phyloP scores from a whole-genome alignment of 2,888 invertebrate genomes.

The Cryptus viduatorius region DNA sequence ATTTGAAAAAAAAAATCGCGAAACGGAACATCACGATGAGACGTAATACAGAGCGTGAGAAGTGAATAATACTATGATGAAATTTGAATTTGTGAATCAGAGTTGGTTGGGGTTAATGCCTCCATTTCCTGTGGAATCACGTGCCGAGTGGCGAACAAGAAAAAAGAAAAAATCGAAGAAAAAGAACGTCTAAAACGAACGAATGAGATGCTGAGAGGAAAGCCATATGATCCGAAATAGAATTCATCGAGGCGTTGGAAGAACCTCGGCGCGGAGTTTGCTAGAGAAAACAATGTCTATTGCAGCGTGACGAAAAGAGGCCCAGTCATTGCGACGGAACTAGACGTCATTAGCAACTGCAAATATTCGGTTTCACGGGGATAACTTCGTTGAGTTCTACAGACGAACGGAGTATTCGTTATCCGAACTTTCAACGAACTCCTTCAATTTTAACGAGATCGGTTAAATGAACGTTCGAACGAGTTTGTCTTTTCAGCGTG shows the following conservation, averaged over 20 bases:
- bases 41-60: not conserved
- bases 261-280: slow-evolving; percentile 38
- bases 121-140: slow-evolving; percentile 35
- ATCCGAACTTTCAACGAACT: not conserved
- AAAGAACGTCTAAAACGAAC: not conserved
- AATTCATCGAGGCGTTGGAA: slow-evolving; percentile 50
- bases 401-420: not conserved
- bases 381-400: not conserved
- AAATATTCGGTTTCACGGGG: slow-evolving; percentile 35
- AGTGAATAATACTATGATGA: slow-evolving; percentile 28
- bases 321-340: slow-evolving; percentile 4
- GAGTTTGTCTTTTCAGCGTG: slow-evolving; percentile 10
- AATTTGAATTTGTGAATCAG: slow-evolving; percentile 28
- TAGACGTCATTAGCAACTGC: slow-evolving; percentile 46
- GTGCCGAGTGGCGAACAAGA: slow-evolving; percentile 11
- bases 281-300: slow-evolving; percentile 1
- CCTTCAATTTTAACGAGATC: slow-evolving; percentile 21
- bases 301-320: slow-evolving; percentile 2
- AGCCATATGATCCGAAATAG: slow-evolving; percentile 64
- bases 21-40: not conserved
- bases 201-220: slow-evolving; percentile 29
- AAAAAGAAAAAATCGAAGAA: not conserved
- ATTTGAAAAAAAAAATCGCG: not conserved
- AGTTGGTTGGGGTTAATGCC: not conserved
- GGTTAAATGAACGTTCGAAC: slow-evolving; percentile 3